Evolutionary conservation across 2,797 vertebrate genomes (phyloP), one percentile per base, ranked within the genome.

Genomic region (Anguilla marmorata): DNA sequence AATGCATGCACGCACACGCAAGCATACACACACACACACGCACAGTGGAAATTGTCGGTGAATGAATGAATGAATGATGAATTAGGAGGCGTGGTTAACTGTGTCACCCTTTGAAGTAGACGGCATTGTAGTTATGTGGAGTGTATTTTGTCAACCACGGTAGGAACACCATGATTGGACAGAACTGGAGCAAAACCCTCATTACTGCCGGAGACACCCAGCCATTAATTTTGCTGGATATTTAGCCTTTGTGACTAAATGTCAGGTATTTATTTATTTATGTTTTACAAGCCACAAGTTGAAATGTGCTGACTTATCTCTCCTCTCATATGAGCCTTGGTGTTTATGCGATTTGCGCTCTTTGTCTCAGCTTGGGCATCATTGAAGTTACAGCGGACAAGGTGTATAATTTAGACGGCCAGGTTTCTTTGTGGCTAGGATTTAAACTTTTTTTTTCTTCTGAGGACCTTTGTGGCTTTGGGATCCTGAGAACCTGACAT

Each of bases 261-360:
- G 83, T 84, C 87, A 88, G 37, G 45, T 88, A 85, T 88, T n/a
- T 66, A 2, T 74, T 8, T 27, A 45, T 52, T 52, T 69, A 0
- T 69, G n/a, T 69, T 72, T 85, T 33, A 56, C 56, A 14, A 79
- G 69, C 11, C 33, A 37, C 9, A 66, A 33, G 69, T 30, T 85
- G 52, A 60, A 69, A 76, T 16, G 30, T 41, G 50, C 48, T 27
- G 69, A 45, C 52, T 60, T 48, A 74, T 85, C 37, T 0, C 30
- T 33, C 58, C 84, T 79, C 83, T 30, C 84, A 41, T 9, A 21
- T 6, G 54, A 33, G n/a, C 24, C 45, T n/a, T 21, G 21, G 82
- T 54, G 9, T 41, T 88, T 85, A 58, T 50, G 27, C 27, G 84
- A 21, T 76, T 72, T 19, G 52, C 52, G 11, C 41, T 12, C 33